Conservation (phyloP, 2,797 vertebrate genomes). For the Tinamus major region DNA sequence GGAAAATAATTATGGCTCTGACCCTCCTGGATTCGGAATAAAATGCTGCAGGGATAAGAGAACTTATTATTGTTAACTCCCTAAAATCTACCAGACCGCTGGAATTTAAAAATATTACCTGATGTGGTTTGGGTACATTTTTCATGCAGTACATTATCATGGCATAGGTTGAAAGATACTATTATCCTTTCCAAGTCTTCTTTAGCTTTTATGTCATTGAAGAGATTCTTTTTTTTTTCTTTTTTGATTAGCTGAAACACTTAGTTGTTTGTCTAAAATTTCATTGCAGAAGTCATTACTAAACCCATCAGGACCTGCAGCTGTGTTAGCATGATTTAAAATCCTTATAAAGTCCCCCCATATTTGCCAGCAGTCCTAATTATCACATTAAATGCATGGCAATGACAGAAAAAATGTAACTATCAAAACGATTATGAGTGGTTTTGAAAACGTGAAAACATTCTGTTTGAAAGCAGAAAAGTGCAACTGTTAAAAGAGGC, state of each 20-base stretch:
- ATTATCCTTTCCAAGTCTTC: not conserved
- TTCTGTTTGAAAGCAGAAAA: conserved; percentile 38
- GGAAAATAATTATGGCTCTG: conserved; percentile 42
- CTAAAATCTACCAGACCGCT: conserved; percentile 2
- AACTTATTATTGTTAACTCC: conserved; percentile 28
- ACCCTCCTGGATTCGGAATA: conserved; percentile 2
- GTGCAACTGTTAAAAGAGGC: conserved; percentile 1
- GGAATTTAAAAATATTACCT: conserved; percentile 16
- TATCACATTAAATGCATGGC: conserved; percentile 59
- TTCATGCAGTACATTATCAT: conserved; percentile 11
- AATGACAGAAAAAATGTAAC: conserved; percentile 69
- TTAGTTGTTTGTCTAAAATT: conserved; percentile 68
- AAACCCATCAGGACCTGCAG: conserved; percentile 61
- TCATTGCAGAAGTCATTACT: conserved; percentile 69
- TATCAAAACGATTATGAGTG: conserved; percentile 57
- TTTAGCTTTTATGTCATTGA: not conserved
- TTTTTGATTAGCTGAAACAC: conserved; percentile 4
- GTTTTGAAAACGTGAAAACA: conserved; percentile 68
- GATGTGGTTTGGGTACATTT: conserved; percentile 4
- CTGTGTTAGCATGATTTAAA: conserved; percentile 69
- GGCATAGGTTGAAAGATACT: not conserved
- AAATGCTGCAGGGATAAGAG: conserved; percentile 25
- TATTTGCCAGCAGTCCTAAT: conserved; percentile 65
- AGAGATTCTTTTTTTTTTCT: not conserved
- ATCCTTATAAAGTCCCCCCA: conserved; percentile 58